A percentile compares a stretch with the other conserved stretches of the same genome.
Evolutionary conservation across 2,797 vertebrate genomes (phyloP).

Genomic region (Gallinago nigripennis): DNA sequence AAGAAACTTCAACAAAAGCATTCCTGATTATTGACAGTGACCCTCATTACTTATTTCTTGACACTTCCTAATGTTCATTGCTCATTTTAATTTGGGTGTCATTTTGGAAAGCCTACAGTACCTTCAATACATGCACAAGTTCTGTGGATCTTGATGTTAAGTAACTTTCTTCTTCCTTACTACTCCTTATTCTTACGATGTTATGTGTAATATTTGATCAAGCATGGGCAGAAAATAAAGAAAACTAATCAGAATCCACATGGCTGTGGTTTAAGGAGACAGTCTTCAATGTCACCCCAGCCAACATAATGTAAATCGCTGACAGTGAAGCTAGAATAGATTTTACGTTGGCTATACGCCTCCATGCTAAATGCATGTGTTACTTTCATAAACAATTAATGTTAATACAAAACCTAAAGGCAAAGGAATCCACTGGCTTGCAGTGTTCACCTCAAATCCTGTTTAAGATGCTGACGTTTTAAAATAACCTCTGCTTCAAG

Average conservation of each 20-base stretch:
- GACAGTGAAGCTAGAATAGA: background rate
- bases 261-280: background rate
- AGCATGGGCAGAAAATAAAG: background rate
- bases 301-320: background rate
- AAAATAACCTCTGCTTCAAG: background rate
- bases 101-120: rapidly evolving
- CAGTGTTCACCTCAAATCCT: background rate
- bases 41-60: background rate
- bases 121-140: background rate
- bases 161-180: background rate
- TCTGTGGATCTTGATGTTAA: background rate
- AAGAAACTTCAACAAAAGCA: background rate
- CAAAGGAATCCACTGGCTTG: background rate
- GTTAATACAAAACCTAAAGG: background rate
- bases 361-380: background rate
- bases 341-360: background rate
- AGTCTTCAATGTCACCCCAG: background rate
- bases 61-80: background rate
- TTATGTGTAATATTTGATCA: background rate
- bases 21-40: background rate
- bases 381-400: background rate
- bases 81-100: background rate
- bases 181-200: background rate
- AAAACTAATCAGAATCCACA: background rate
- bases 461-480: background rate